phyloP scores from a whole-genome alignment of 2,888 invertebrate species.

The Netelia fuscicornis region DNA sequence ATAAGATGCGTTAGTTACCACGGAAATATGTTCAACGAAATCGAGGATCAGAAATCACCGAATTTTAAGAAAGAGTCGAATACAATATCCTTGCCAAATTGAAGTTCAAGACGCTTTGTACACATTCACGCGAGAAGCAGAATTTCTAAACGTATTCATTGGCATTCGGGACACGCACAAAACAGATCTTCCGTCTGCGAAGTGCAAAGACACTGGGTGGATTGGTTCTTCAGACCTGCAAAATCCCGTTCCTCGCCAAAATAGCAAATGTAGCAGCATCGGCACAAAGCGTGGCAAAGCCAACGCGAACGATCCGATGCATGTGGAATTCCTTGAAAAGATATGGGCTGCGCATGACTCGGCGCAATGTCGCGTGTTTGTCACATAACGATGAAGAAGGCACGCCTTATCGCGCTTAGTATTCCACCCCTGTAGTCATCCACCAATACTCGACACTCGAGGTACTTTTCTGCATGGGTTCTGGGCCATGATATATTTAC shows the following conservation, averaged over 20 bases:
- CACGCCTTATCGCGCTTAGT: slow-evolving; percentile 73
- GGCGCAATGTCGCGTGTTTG: slow-evolving; percentile 63
- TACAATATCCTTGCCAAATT: background rate
- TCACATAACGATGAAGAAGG: slow-evolving; percentile 42
- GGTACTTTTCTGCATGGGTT: slow-evolving; percentile 57
- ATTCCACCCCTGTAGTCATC: slow-evolving; percentile 66
- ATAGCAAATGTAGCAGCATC: slow-evolving; percentile 59
- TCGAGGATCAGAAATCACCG: background rate
- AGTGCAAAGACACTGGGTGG: slow-evolving; percentile 57
- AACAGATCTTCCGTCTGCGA: slow-evolving; percentile 73
- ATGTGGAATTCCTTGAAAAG: slow-evolving; percentile 70
- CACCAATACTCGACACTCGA: slow-evolving; percentile 41
- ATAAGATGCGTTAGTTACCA: background rate
- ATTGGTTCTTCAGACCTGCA: slow-evolving; percentile 55
- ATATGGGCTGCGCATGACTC: slow-evolving; percentile 74
- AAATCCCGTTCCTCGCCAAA: slow-evolving; percentile 29
- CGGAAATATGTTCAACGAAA: slow-evolving; percentile 9
- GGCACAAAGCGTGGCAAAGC: slow-evolving; percentile 43
- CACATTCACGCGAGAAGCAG: background rate
- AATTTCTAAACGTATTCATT: slow-evolving; percentile 70
- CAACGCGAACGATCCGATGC: slow-evolving; percentile 36
- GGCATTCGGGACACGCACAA: slow-evolving; percentile 73
- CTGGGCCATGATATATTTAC: slow-evolving; percentile 39
- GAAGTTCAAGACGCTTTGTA: background rate
- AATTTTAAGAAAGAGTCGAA: background rate